These are phyloP conservation scores for Microplitis manilae DNA, from an alignment of 2,888 invertebrate species.

Conservation along the genomic window DNA sequence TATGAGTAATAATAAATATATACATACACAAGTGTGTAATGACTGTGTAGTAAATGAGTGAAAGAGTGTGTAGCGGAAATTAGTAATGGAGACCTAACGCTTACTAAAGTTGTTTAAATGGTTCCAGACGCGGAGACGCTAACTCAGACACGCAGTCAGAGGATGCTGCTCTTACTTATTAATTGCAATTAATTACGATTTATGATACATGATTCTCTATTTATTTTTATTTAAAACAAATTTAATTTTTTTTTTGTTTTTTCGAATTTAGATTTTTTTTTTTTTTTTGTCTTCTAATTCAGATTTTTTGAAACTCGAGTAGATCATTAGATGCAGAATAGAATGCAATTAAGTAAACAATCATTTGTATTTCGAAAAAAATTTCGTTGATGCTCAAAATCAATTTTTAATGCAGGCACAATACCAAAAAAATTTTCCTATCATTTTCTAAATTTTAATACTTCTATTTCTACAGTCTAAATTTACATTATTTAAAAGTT, in stretches of 20 bases:
- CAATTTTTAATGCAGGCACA: too few species aligned
- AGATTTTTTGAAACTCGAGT: too few species aligned
- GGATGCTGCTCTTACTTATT: constrained; percentile 9
- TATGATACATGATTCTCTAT: neutral
- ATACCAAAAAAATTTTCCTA: too few species aligned
- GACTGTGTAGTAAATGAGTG: constrained; percentile 7
- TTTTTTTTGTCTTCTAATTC: neutral
- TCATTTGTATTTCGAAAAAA: too few species aligned
- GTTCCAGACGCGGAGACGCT: constrained; percentile 17
- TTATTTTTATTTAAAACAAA: neutral
- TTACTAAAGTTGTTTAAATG: constrained; percentile 56
- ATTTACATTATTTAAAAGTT: too few species aligned
- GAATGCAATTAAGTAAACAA: too few species aligned
- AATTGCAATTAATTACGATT: neutral
- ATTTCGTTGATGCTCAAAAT: too few species aligned
- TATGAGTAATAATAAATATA: constrained; percentile 37
- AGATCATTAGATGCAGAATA: too few species aligned
- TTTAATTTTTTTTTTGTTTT: neutral
- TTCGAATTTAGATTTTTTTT: neutral
- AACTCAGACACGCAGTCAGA: constrained; percentile 22
- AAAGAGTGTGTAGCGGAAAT: constrained; percentile 60
- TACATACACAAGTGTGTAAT: constrained; percentile 13
- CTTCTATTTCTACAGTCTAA: too few species aligned
- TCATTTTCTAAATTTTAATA: too few species aligned
- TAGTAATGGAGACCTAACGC: constrained; percentile 66